phyloP scores from a whole-genome alignment of 2,888 invertebrate genomes.

The Sarcophaga carnaria region DNA sequence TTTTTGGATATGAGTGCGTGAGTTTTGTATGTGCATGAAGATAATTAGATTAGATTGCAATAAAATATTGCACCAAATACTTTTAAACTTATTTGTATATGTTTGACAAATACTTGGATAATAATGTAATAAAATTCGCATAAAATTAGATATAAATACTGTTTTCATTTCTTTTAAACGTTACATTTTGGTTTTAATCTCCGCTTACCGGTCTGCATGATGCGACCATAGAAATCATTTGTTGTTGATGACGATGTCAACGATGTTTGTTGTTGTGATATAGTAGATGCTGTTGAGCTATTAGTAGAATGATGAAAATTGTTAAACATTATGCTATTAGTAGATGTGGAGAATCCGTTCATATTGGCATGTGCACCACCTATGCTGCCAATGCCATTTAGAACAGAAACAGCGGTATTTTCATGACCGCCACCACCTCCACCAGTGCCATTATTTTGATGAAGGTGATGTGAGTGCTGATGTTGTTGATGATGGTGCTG shows the following conservation, averaged over 20 bases:
- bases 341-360: conserved; percentile 62
- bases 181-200: conserved; percentile 55
- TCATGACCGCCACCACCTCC: conserved; percentile 31
- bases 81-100: conserved; percentile 11
- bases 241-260: conserved; percentile 69
- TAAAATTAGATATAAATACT: not conserved
- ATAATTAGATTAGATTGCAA: too few species aligned
- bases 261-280: conserved; percentile 56
- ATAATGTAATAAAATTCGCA: not conserved
- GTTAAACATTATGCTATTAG: conserved; percentile 77
- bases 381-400: conserved; percentile 28
- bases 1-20: too few species aligned
- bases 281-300: conserved; percentile 76
- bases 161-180: conserved; percentile 26
- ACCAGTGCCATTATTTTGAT: conserved; percentile 42
- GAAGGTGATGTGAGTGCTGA: conserved; percentile 70
- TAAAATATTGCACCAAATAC: not conserved
- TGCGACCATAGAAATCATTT: conserved; percentile 82
- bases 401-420: conserved; percentile 17
- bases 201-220: conserved; percentile 82
- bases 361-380: conserved; percentile 42
- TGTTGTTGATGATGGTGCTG: conserved; percentile 72
- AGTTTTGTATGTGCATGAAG: too few species aligned
- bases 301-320: conserved; percentile 73
- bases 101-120: too few species aligned